phyloP scores from a whole-genome alignment of 2,888 invertebrate genomes.

The Coelogynopora nodosa region DNA sequence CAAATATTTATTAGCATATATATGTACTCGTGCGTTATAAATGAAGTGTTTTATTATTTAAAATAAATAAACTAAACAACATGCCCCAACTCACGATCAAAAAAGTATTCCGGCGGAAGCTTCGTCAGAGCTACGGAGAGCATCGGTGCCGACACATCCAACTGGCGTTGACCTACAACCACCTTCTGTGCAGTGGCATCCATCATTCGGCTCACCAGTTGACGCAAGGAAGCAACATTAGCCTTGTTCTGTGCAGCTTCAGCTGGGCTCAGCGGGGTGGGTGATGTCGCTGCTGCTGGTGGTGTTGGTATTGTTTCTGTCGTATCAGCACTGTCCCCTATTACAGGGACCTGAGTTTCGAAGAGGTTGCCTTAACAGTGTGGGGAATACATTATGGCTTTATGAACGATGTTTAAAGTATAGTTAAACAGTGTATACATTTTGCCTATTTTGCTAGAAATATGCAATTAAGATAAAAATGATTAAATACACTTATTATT shows the following conservation, averaged over 20 bases:
- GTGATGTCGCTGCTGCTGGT: not conserved
- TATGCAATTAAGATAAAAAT: no score
- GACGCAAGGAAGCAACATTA: not conserved
- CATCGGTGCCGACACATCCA: not conserved
- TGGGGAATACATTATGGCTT: no score
- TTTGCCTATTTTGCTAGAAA: no score
- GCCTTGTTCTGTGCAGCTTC: not conserved
- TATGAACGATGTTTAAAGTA: no score
- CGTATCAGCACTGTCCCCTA: not conserved
- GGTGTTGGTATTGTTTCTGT: not conserved
- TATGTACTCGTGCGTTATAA: no score
- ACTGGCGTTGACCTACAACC: not conserved
- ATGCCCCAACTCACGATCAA: not conserved
- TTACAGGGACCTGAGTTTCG: not conserved
- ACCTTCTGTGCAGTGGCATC: not conserved
- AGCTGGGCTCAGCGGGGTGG: not conserved
- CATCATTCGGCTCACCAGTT: not conserved
- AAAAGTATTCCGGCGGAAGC: not conserved
- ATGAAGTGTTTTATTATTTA: no score
- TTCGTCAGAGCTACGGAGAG: not conserved
- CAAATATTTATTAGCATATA: no score
- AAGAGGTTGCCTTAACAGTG: not conserved
- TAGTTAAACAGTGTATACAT: no score
- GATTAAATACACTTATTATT: no score
- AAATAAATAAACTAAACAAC: no score